Percentiles rank a stretch among this genome's conserved stretches.
phyloP scores from a whole-genome alignment of 2,113 vertebrate species.

The Echinops telfairi region DNA sequence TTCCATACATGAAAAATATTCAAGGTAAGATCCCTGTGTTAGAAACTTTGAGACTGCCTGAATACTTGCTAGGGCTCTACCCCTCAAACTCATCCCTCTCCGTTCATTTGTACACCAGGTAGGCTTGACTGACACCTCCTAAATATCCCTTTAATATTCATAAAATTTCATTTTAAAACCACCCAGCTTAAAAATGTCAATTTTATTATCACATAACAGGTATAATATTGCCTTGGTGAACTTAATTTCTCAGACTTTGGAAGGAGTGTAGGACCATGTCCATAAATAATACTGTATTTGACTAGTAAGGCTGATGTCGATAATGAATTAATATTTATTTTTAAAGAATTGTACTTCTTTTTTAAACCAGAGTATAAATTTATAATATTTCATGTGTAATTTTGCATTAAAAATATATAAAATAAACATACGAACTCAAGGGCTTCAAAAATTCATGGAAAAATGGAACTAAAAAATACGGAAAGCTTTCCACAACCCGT shows the following conservation, averaged over 20 bases:
- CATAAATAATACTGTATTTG: not conserved
- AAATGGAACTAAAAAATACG: no score
- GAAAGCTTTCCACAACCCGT: no score
- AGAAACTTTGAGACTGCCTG: not conserved
- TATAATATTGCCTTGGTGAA: not conserved
- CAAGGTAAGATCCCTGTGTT: not conserved
- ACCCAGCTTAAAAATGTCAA: not conserved
- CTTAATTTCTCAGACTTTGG: not conserved
- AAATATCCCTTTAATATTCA: not conserved
- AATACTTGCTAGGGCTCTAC: no score
- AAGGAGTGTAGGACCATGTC: not conserved
- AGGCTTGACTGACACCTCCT: not conserved
- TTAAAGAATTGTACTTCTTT: not conserved
- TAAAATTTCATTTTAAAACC: constrained; percentile 10
- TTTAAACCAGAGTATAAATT: not conserved
- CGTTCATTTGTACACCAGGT: not conserved
- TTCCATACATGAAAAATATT: not conserved
- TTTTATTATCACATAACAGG: constrained; percentile 1
- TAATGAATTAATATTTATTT: constrained; percentile 24
- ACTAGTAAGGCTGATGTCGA: not conserved
- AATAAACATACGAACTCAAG: not conserved
- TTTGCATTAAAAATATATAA: constrained; percentile 16
- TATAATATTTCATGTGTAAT: not conserved
- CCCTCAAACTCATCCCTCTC: not conserved
- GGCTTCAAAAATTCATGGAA: no score